phyloP scores from a whole-genome alignment of 2,113 vertebrate genomes.

The Oriolus oriolus region DNA sequence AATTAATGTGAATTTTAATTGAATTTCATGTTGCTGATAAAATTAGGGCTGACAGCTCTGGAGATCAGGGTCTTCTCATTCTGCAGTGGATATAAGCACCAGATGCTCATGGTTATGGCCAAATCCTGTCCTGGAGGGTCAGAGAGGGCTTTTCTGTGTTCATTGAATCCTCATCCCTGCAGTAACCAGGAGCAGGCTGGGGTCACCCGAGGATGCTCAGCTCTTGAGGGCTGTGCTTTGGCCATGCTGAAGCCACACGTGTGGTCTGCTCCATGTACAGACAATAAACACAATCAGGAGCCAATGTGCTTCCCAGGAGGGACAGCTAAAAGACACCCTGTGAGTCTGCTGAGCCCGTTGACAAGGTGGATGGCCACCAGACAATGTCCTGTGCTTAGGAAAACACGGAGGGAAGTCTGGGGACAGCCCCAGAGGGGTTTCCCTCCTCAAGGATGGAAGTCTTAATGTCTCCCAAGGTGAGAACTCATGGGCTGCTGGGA shows the following conservation, averaged over 20 bases:
- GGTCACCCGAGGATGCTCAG: neutral
- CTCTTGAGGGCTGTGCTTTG: neutral
- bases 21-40: neutral
- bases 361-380: neutral
- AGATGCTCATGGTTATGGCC: neutral
- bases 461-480: neutral
- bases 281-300: neutral
- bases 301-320: neutral
- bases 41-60: neutral
- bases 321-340: neutral
- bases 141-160: neutral
- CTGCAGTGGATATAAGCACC: neutral
- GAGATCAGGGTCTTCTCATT: neutral
- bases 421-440: neutral
- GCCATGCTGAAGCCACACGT: neutral
- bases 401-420: neutral
- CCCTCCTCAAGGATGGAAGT: neutral
- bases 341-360: neutral
- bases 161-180: neutral
- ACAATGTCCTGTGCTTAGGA: neutral
- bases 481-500: neutral
- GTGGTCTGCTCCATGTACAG: neutral
- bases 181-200: neutral
- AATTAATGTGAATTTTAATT: neutral
- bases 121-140: neutral